Base-by-base conservation (phyloP, 2,888 invertebrate species). In the Rhopalosiphum nymphaeae region DNA sequence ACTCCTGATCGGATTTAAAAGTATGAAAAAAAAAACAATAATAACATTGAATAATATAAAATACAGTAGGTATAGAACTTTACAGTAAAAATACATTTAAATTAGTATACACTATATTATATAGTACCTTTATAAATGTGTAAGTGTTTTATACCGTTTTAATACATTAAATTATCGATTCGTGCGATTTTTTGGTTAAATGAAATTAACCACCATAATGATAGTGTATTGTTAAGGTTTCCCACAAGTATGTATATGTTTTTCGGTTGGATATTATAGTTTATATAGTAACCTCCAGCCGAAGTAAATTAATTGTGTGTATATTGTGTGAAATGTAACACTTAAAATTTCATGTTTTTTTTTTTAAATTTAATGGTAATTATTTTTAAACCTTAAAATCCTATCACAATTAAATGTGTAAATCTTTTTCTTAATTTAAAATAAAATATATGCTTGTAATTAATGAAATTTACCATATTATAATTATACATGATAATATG, bases 1-100 rank as follows among this genome's bases (percentile, higher is more conserved):
- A 78, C 46, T 90, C 25, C 53, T n/a, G 53, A 90, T 90, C 46
- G 67, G 90, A 85, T 85, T 84, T 67, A 56, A 91, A 42, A 84
- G 53, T 53, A 29, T 42, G 44, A 29, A 53, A 67, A 53, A 36
- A 36, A 78, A 26, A 53, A 67, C 90, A 36, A 90, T 49, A 90
- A 67, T 25, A 89, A n/a, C 89, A 42, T 44, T 89, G 57, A 46
- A 67, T 67, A 90, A 49, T 78, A 25, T 49, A 67, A 78, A 67
- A 67, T 7, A 26, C 4, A n/a, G 42, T n/a, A n/a, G n/a, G 44
- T 36, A 36, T 78, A 78, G 21, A 78, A 78, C 36, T 36, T 21
- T 21, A 36, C 36, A 78, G 36, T 78, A 78, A 9, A 78, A 90
- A 90, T 67, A 46, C 42, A 56, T 56, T 89, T 16, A 46, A 67